Evolutionary conservation across 2,113 vertebrate genomes (phyloP), one percentile per base, ranked within the genome.

Genomic region (Varanus salvator): DNA sequence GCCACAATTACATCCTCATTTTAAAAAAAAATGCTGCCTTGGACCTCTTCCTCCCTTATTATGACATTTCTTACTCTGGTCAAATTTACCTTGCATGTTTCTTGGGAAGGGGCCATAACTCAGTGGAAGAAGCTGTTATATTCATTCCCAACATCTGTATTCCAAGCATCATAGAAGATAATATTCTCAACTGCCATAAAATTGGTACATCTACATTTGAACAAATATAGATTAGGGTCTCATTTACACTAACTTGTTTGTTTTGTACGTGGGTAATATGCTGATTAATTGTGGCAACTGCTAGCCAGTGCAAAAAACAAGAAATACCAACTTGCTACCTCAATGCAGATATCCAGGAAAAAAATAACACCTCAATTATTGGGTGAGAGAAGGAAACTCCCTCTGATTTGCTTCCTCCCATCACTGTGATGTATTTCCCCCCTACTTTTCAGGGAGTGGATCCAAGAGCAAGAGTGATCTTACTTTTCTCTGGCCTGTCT

Each of bases 141-240:
- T 21, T 19, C 44, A 69, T 71, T 29, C 25, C 44, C n/a, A 48
- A 27, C 19, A 48, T 77, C 57, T 14, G 1, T 38, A 34, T 29
- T 72, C 25, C 38, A 60, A 38, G 31, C 38, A 44, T 44, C 38
- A 44, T 44, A 44, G 38, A 90, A 85, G 80, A 27, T 0, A 2
- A 89, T 2, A 50, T 27, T 31, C 50, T 60, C 64, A 71, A 0
- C 86, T 87, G 38, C 38, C 75, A 29, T 93, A 87, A 88, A 23
- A 92, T 90, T 88, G 23, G 34, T 44, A 50, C 82, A 5, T 29
- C 89, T 48, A 60, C 80, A 87, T 31, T 12, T 57, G 25, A 4
- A 88, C 38, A 60, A n/a, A 6, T 78, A 85, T 21, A 27, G 29
- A 8, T 21, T 25, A 19, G 29, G n/a, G 8, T 5, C 8, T 38